Evolutionary conservation across 2,113 vertebrate genomes (phyloP).

Genomic region (Daboia siamensis): DNA sequence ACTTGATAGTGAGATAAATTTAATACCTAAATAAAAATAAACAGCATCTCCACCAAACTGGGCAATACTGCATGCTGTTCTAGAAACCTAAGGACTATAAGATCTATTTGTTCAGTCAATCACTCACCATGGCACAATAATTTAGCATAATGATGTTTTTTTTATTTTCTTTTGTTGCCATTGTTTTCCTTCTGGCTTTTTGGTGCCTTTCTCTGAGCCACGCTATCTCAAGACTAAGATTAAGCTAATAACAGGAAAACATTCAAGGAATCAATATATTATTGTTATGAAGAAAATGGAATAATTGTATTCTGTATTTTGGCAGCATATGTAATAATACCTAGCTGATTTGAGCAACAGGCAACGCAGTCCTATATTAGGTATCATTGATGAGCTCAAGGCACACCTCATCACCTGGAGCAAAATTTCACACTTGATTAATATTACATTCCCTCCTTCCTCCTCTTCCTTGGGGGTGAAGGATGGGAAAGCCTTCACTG

Average conservation of each 20-base stretch:
- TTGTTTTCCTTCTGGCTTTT: neutral
- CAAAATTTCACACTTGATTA: constrained; percentile 58
- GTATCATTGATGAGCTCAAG: constrained; percentile 56
- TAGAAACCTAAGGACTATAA: neutral
- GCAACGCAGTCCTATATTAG: constrained; percentile 56
- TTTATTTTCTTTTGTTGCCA: neutral
- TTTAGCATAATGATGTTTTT: neutral
- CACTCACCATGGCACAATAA: neutral
- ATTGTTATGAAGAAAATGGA: constrained; percentile 55
- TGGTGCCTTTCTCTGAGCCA: neutral
- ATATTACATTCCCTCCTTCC: constrained; percentile 63
- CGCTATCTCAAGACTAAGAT: neutral
- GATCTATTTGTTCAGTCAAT: neutral
- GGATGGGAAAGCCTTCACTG: constrained; percentile 52
- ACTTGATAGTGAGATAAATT: neutral
- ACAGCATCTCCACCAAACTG: neutral
- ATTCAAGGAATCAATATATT: constrained; percentile 31
- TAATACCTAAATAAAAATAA: neutral
- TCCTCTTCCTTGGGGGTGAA: constrained; percentile 52
- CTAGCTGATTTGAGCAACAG: constrained; percentile 59
- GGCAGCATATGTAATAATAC: constrained; percentile 51
- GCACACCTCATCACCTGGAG: constrained; percentile 55
- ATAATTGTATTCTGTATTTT: constrained; percentile 60
- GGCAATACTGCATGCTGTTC: neutral
- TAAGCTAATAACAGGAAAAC: neutral